A percentile compares a stretch with the other conserved stretches of the same genome.
Conservation (phyloP, 2,888 invertebrate species). For the Trypoxylon attenuatum region DNA sequence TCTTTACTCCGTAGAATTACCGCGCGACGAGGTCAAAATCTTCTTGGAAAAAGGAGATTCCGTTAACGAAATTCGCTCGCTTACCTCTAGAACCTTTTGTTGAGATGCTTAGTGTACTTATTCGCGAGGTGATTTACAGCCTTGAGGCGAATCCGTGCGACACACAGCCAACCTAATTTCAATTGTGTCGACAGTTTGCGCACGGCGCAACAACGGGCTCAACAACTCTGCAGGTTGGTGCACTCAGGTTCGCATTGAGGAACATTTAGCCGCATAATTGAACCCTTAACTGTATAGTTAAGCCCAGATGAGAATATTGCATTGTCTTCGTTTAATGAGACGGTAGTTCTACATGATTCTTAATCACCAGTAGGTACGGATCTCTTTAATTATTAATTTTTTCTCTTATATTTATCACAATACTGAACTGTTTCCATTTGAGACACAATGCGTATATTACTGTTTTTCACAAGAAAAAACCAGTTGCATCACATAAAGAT, state of each 20-base stretch:
- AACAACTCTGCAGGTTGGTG: not conserved
- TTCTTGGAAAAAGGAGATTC: not conserved
- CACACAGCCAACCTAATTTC: not conserved
- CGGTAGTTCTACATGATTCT: no score
- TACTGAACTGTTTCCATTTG: no score
- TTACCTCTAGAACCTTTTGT: not conserved
- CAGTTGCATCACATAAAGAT: no score
- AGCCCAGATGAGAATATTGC: no score
- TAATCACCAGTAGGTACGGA: no score
- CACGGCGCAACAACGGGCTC: constrained; percentile 19
- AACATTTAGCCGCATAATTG: constrained; percentile 8
- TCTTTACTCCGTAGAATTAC: not conserved
- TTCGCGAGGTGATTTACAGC: not conserved
- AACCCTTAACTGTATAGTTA: no score
- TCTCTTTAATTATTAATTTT: no score
- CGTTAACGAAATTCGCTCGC: not conserved
- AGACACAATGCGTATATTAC: no score
- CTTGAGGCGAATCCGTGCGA: not conserved
- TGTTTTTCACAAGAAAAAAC: no score
- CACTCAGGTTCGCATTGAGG: constrained; percentile 8
- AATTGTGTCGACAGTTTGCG: constrained; percentile 7
- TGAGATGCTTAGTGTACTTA: not conserved
- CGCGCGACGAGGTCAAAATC: not conserved
- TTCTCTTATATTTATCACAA: no score
- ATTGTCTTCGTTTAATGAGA: no score